Percentiles rank a stretch among this genome's conserved stretches.
phyloP scores from a whole-genome alignment of 2,888 invertebrate genomes.

The Luperina testacea region DNA sequence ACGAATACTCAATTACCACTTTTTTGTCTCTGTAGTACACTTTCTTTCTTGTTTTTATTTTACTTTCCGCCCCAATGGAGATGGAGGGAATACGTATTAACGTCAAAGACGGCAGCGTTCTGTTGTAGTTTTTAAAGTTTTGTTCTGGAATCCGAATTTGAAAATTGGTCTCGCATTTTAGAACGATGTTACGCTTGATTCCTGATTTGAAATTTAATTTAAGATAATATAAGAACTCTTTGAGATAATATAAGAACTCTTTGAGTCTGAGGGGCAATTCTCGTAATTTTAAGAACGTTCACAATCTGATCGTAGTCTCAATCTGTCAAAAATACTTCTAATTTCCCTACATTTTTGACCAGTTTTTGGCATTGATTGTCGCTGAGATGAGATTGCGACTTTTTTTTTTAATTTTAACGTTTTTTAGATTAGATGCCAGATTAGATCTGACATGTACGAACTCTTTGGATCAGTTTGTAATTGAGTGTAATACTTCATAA shows the following conservation, averaged over 20 bases:
- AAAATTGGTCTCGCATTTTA: conserved; percentile 32
- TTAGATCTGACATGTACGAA: neutral
- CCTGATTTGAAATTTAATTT: neutral
- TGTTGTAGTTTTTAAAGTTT: conserved; percentile 59
- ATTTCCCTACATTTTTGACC: no score
- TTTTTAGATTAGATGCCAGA: no score
- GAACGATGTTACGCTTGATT: neutral
- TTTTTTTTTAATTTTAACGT: no score
- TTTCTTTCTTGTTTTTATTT: conserved; percentile 72
- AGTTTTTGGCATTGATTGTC: no score
- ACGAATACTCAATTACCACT: conserved; percentile 83
- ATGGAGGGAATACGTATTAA: conserved; percentile 60
- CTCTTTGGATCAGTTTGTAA: neutral
- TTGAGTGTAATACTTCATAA: neutral
- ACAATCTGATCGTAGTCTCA: no score
- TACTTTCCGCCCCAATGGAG: conserved; percentile 66
- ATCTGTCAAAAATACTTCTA: no score
- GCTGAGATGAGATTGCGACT: no score
- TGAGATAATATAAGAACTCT: neutral
- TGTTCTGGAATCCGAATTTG: conserved; percentile 44
- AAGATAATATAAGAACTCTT: no score
- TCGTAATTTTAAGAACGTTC: no score
- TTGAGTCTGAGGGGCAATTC: no score
- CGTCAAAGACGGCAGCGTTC: conserved; percentile 58
- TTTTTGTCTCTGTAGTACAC: conserved; percentile 78